Percentiles rank a stretch among this genome's conserved stretches.
Conservation (phyloP, 2,888 invertebrate species). For the Crioceris asparagi region DNA sequence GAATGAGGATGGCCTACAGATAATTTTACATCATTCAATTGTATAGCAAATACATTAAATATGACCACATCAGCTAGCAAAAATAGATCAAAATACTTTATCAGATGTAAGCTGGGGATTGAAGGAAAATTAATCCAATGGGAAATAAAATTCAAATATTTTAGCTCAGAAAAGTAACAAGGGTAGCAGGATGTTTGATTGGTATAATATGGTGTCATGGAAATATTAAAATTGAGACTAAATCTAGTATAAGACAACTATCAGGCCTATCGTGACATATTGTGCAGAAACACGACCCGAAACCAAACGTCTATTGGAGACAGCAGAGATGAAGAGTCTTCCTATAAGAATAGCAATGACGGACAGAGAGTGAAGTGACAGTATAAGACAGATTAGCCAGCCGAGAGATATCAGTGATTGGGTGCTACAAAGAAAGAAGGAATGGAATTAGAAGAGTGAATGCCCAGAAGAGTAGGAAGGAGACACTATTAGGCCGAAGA, state of each 20-base stretch:
- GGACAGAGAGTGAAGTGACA: background rate
- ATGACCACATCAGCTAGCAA: background rate
- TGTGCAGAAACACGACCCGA: background rate
- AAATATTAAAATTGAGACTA: background rate
- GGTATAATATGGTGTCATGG: background rate
- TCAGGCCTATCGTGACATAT: background rate
- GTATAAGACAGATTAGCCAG: background rate
- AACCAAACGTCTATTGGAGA: background rate
- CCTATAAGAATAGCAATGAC: background rate
- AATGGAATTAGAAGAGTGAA: too few species aligned
- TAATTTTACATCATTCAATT: too few species aligned
- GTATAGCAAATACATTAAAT: too few species aligned
- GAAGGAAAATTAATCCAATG: background rate
- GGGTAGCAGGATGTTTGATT: background rate
- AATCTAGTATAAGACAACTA: background rate
- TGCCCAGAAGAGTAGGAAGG: too few species aligned
- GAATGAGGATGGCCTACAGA: background rate
- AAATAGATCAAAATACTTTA: background rate
- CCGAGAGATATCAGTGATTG: background rate
- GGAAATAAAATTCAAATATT: background rate
- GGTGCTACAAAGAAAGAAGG: background rate
- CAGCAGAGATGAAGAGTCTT: background rate
- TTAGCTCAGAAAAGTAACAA: background rate
- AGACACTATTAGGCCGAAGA: too few species aligned
- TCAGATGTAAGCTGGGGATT: background rate